phyloP scores from a whole-genome alignment of 2,113 vertebrate genomes.

The Dascyllus trimaculatus region DNA sequence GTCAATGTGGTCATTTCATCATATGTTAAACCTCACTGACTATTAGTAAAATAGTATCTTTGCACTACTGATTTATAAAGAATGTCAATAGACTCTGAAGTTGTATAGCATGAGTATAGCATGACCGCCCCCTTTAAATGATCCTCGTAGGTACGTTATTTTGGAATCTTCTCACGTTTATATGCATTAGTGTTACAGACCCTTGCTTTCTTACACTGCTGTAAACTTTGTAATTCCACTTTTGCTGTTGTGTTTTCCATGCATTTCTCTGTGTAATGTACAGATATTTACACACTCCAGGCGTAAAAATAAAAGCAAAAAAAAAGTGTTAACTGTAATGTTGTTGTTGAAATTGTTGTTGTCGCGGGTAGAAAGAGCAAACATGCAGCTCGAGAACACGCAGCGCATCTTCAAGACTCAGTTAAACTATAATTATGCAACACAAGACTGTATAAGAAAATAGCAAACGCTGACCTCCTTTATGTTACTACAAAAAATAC shows the following conservation, averaged over 20 bases:
- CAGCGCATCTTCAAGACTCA: too few relatives aligned
- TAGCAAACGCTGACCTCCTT: too few relatives aligned
- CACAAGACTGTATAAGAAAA: neutral
- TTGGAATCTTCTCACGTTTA: slow-evolving; percentile 9
- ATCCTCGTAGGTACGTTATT: slow-evolving; percentile 14
- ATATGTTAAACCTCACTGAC: slow-evolving; percentile 35
- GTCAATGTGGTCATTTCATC: slow-evolving; percentile 28
- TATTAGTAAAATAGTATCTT: slow-evolving; percentile 45
- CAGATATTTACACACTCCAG: slow-evolving; percentile 51
- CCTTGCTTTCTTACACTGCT: slow-evolving; percentile 46
- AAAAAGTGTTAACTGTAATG: neutral
- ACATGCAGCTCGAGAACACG: neutral
- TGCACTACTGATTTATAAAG: slow-evolving; percentile 53
- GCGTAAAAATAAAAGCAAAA: slow-evolving; percentile 64
- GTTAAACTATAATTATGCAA: neutral
- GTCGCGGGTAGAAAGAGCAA: neutral
- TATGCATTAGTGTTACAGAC: neutral
- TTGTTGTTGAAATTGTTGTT: neutral
- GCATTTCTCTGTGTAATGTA: slow-evolving; percentile 44
- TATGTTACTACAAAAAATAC: too few relatives aligned
- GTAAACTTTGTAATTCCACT: slow-evolving; percentile 36
- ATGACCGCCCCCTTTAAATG: slow-evolving; percentile 12
- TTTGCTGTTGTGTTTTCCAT: slow-evolving; percentile 52
- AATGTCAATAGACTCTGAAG: slow-evolving; percentile 56
- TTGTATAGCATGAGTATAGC: slow-evolving; percentile 55